A percentile compares a stretch with the other conserved stretches of the same genome.
Conservation (phyloP, 2,797 vertebrate genomes). For the Rhinophrynus dorsalis region DNA sequence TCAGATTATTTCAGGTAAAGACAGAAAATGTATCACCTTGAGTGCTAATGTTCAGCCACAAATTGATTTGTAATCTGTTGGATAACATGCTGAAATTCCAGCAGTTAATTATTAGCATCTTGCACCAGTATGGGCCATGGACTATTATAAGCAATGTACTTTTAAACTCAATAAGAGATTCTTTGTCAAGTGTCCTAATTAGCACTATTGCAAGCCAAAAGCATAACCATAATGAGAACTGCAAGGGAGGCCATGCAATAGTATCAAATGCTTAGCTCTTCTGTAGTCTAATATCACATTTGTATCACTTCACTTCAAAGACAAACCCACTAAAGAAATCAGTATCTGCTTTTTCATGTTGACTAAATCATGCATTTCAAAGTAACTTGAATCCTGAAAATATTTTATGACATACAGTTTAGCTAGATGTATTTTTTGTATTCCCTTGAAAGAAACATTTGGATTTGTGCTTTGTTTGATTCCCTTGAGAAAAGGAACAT, state of each 20-base stretch:
- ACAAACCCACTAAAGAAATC: neutral
- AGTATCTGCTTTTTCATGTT: neutral
- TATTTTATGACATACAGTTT: too few relatives aligned
- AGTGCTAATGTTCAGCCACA: neutral
- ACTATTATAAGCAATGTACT: neutral
- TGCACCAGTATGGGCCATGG: too few relatives aligned
- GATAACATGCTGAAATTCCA: neutral
- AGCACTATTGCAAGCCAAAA: conserved; percentile 6
- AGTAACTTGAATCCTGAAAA: too few relatives aligned
- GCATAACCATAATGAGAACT: conserved; percentile 7
- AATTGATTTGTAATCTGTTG: neutral
- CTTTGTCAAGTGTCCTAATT: conserved; percentile 22
- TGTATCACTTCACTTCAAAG: neutral
- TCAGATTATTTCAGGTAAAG: neutral
- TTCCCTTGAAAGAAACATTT: too few relatives aligned
- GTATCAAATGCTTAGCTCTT: conserved; percentile 13
- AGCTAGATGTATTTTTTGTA: too few relatives aligned
- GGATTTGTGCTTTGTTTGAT: too few relatives aligned
- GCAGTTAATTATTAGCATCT: neutral
- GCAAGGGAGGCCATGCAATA: conserved; percentile 15
- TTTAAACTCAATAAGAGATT: conserved; percentile 28
- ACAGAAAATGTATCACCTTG: neutral
- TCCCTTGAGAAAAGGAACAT: too few relatives aligned
- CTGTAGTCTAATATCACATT: neutral
- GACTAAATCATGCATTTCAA: too few relatives aligned